Conservation (phyloP, 2,113 vertebrate genomes). For the Urocynchramus pylzowi region DNA sequence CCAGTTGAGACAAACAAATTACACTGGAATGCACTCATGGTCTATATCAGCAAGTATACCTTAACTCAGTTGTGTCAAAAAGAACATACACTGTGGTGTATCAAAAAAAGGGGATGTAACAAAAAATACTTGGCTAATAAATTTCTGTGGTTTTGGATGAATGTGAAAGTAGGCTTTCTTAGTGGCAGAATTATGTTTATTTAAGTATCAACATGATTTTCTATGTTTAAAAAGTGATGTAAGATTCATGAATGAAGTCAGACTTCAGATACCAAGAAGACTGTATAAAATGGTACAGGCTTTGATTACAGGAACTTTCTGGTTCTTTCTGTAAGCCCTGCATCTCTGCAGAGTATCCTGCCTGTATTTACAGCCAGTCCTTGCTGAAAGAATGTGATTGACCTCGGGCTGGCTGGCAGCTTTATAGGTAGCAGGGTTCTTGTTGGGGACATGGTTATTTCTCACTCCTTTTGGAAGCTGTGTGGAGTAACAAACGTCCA, state of each 20-base stretch:
- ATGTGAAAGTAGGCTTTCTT: not conserved
- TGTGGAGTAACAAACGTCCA: fast-evolving
- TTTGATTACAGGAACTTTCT: not conserved
- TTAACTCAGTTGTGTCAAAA: not conserved
- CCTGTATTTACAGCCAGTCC: not conserved
- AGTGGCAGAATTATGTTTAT: not conserved
- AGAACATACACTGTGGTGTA: not conserved
- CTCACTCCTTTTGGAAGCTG: not conserved
- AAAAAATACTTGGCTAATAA: not conserved
- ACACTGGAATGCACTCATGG: not conserved
- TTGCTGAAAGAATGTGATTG: not conserved
- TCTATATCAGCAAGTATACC: not conserved
- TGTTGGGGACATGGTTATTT: not conserved
- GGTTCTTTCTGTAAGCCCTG: not conserved
- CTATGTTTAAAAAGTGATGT: not conserved
- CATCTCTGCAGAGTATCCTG: not conserved
- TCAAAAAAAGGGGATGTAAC: not conserved
- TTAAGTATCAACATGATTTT: not conserved
- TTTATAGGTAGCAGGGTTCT: not conserved
- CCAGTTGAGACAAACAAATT: not conserved
- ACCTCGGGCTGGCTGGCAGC: not conserved
- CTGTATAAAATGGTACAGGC: not conserved
- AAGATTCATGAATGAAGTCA: not conserved
- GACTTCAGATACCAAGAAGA: not conserved
- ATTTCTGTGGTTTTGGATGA: not conserved